Base-by-base conservation (phyloP, 2,113 vertebrate genomes). In the Caretta caretta region DNA sequence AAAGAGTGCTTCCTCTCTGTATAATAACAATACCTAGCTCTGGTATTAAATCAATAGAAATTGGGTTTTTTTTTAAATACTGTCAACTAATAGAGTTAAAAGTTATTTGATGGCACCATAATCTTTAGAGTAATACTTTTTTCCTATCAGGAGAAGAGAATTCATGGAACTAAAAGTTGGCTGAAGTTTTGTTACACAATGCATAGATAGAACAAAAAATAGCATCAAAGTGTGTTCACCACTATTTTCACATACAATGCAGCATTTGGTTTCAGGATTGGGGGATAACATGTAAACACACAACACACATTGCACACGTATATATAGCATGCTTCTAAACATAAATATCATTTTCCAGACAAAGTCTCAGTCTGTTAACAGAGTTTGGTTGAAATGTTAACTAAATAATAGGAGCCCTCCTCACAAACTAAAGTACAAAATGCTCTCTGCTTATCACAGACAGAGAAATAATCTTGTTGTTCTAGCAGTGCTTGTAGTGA, bases 301-400 rank as follows among this genome's bases (percentile, higher is more conserved):
- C 6, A 69, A n/a, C 27, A 10, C 29, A 62, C 29, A 35, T 35
- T 16, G 13, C 35, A 35, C 10, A n/a, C 12, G 31, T 62, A 62
- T 35, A n/a, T 14, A 69, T 31, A n/a, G 31, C 35, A 35, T 69
- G 16, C 35, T n/a, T 27, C 35, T 69, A 69, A 69, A 69, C 31
- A n/a, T 69, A 69, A 69, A 16, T 69, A 69, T 69, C 35, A 69
- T 86, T 87, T 80, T 69, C 96, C 96, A 95, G 96, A 76, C 29
- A 96, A 78, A 95, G 96, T 93, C 96, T 92, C 3, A 2, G 5
- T 54, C 1, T 0, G 90, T 29, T 97, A 87, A 72, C 65, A 11
- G 88, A 95, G 86, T 27, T 46, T 10, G 0, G 27, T 27, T 69
- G 12, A 57, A 16, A 17, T n/a, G 35, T 14, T 9, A 69, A 69